Base-by-base conservation (phyloP, 2,113 vertebrate species). In the Oreochromis tanganicae region DNA sequence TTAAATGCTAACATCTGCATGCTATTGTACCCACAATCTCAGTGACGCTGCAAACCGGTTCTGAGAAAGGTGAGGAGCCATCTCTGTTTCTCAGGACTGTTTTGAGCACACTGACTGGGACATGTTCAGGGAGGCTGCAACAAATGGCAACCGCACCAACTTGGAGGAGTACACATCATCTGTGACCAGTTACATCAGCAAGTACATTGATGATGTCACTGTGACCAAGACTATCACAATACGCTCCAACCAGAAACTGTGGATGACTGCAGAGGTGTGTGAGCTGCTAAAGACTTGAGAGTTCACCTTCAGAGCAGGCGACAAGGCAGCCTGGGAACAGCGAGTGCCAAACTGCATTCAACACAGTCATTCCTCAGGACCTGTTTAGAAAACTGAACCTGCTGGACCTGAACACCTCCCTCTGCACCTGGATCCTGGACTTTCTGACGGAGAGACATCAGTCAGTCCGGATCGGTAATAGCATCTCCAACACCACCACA, bases 301-400 rank as follows among this genome's bases (percentile, higher is more conserved):
- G 0, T 66, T 10, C 0, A 0, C 32, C 2, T 66, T 66, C 2
- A 66, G 6, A 66, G 61, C 17, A 66, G 61, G 61, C 5, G 1
- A 66, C n/a, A 66, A 66, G 61, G 34, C 61, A n/a, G 32, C 6
- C 32, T 38, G 17, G 7, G 61, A 66, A 0, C 32, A 36, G 1
- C 2, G 10, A 66, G 61, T 10, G 10, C 6, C 32, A 66, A 66
- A 66, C 34, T 1, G 1, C 34, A 66, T 66, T 66, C 19, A 66
- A 21, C 34, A 66, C 17, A 66, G 4, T n/a, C 17, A 36, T 36
- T 63, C 32, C 17, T 63, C 17, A 66, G 17, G 32, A 38, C 8
- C 36, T 38, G 8, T 4, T 38, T 38, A 6, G 36, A 38, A 38
- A 9, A 38, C 36, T 38, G 8, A 9, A 3, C 3, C 34, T 36